Evolutionary conservation across 2,888 invertebrate genomes (phyloP).

Genomic region (Bugulina stolonifera): DNA sequence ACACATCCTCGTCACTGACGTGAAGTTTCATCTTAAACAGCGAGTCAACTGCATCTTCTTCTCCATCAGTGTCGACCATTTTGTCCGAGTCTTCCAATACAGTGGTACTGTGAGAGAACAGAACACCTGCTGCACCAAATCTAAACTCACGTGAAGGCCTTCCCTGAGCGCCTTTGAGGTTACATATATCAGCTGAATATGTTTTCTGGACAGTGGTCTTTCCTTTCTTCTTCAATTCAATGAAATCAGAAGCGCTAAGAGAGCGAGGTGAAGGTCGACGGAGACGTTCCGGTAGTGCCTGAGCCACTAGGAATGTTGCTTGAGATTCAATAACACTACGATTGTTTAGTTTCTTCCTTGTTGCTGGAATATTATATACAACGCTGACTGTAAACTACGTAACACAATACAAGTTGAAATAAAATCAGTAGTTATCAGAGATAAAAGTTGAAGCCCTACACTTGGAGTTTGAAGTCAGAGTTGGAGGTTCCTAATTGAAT

Average conservation of each 20-base stretch:
- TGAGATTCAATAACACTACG: too few species aligned
- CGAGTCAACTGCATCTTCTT: background rate
- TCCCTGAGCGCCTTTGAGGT: background rate
- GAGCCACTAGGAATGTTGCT: too few species aligned
- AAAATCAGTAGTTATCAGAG: too few species aligned
- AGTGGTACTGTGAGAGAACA: background rate
- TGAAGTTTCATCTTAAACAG: background rate
- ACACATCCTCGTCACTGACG: background rate
- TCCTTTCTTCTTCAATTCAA: background rate
- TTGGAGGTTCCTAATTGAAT: too few species aligned
- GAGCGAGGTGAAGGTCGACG: background rate
- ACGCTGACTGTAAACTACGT: too few species aligned
- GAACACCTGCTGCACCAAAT: background rate
- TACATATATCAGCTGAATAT: background rate
- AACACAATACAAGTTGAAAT: too few species aligned
- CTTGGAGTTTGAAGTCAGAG: too few species aligned
- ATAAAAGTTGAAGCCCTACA: too few species aligned
- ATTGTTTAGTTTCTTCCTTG: too few species aligned
- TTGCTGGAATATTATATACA: too few species aligned
- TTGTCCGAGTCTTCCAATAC: background rate
- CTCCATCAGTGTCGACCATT: background rate
- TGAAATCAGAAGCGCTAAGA: background rate
- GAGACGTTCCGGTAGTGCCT: background rate
- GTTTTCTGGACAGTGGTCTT: background rate
- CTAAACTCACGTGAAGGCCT: background rate